Evolutionary conservation across 2,113 vertebrate species (phyloP).

Genomic region (Eurystomus gularis): DNA sequence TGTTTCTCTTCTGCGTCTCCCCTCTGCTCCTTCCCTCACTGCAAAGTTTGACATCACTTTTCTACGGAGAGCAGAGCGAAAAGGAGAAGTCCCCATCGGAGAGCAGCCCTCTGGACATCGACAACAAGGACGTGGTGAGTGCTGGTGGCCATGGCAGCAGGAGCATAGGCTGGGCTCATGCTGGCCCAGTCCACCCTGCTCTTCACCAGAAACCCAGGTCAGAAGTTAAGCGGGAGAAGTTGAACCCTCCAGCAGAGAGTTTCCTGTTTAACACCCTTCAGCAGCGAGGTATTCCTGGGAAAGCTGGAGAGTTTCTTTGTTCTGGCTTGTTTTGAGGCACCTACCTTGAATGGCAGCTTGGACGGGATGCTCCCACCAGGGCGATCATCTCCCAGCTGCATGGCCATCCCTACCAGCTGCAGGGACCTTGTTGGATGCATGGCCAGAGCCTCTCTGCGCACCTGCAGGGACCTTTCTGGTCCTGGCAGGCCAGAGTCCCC

Average conservation of each 20-base stretch:
- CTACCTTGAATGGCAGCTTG: neutral
- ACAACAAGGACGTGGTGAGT: slow-evolving; percentile 91
- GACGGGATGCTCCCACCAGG: neutral
- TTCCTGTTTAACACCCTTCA: neutral
- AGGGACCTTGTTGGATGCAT: neutral
- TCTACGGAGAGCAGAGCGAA: slow-evolving; percentile 94
- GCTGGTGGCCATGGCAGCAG: rapidly evolving
- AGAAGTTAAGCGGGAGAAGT: neutral
- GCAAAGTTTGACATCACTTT: slow-evolving; percentile 89
- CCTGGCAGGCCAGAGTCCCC: neutral
- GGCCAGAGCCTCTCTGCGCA: neutral
- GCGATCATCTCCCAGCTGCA: rapidly evolving
- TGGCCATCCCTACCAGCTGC: neutral
- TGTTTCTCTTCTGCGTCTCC: neutral
- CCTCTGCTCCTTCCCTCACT: neutral
- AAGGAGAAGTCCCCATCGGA: slow-evolving; percentile 95
- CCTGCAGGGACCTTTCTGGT: neutral
- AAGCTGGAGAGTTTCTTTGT: neutral
- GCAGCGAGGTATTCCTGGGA: neutral
- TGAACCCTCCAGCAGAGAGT: neutral
- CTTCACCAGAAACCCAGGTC: neutral
- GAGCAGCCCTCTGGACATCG: slow-evolving; percentile 85
- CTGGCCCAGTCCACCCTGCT: neutral
- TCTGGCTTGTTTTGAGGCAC: neutral
- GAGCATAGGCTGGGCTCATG: neutral